Evolutionary conservation across 2,113 vertebrate species (phyloP).

Genomic region (Furnarius figulus): DNA sequence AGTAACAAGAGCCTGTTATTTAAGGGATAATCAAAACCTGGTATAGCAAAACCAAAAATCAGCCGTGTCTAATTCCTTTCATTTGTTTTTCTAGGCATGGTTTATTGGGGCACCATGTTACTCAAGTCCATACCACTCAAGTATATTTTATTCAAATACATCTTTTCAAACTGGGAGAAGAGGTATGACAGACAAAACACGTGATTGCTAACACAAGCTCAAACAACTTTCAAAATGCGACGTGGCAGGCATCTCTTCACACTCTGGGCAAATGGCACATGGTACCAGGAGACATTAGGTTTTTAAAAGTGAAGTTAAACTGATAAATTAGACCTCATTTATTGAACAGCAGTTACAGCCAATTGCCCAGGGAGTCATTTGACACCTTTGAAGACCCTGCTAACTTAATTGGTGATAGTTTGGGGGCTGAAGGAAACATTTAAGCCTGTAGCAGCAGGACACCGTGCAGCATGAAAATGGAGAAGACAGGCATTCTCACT

Average conservation of each 20-base stretch:
- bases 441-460: slow-evolving; percentile 84
- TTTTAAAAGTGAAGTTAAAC: slow-evolving; percentile 93
- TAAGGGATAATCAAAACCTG: background rate
- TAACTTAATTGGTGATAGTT: slow-evolving; percentile 95
- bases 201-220: background rate
- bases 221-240: slow-evolving; percentile 27
- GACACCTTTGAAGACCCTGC: slow-evolving; percentile 86
- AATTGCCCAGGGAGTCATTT: slow-evolving; percentile 87
- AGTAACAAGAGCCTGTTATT: background rate
- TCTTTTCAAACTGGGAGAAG: slow-evolving; percentile 18
- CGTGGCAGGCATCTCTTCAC: slow-evolving; percentile 47
- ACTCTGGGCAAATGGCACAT: slow-evolving; percentile 66
- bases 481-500: slow-evolving; percentile 89
- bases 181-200: background rate
- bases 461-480: slow-evolving; percentile 87
- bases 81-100: background rate
- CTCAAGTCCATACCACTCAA: background rate
- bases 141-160: slow-evolving; percentile 51
- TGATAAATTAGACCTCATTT: slow-evolving; percentile 99
- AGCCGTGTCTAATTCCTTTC: background rate
- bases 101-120: background rate
- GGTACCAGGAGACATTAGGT: slow-evolving; percentile 78
- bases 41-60: background rate
- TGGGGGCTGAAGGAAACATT: slow-evolving; percentile 87
- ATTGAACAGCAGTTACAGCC: slow-evolving; percentile 92